These are phyloP conservation scores for Semibalanus balanoides DNA, from an alignment of 1,140 invertebrate genomes.

Conservation along the genomic window DNA sequence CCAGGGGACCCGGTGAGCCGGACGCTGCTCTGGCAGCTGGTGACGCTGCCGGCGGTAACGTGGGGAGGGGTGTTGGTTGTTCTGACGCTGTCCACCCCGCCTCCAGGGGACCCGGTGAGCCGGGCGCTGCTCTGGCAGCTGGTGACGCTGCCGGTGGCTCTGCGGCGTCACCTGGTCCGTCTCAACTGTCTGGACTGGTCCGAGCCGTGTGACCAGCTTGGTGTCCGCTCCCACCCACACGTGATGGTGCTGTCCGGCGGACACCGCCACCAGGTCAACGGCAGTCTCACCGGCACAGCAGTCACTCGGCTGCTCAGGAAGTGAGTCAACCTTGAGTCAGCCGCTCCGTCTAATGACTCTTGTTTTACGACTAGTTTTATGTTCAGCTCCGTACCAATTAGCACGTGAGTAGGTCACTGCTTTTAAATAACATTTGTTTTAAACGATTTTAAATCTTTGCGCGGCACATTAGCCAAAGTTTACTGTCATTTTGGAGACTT, in stretches of 20 bases:
- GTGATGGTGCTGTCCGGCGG: not conserved
- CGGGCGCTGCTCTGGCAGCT: not conserved
- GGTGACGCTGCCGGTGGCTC: not conserved
- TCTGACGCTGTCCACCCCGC: too few species aligned
- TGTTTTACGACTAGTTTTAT: too few species aligned
- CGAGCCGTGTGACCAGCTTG: not conserved
- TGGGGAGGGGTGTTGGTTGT: too few species aligned
- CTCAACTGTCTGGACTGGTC: not conserved
- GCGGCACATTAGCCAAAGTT: too few species aligned
- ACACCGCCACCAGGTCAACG: not conserved
- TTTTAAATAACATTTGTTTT: too few species aligned
- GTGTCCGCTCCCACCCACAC: not conserved
- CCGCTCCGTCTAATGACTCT: too few species aligned
- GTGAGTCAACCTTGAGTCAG: too few species aligned
- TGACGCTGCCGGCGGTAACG: not conserved
- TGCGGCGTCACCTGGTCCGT: not conserved
- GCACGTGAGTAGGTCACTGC: too few species aligned
- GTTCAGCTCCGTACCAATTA: too few species aligned
- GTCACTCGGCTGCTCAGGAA: too few species aligned
- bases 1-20: not conserved
- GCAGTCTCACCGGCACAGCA: not conserved
- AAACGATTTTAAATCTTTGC: too few species aligned
- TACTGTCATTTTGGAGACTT: too few species aligned
- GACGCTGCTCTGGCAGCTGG: not conserved
- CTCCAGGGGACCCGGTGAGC: not conserved